Evolutionary conservation across 2,888 invertebrate genomes (phyloP).

Genomic region (Tribolium freemani): DNA sequence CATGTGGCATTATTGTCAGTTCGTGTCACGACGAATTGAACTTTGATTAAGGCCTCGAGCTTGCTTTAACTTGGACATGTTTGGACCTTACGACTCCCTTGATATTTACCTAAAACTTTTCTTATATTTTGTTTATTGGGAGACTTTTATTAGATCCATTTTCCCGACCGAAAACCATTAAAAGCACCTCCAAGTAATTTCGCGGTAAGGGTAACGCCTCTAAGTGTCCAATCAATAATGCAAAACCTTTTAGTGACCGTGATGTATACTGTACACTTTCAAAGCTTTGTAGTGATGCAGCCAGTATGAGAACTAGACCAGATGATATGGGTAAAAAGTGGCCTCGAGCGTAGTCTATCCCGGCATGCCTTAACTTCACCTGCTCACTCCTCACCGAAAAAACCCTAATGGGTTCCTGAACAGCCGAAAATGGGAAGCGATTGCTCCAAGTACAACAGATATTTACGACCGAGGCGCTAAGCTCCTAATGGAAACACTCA

Average conservation of each 20-base stretch:
- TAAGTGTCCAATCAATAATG: constrained; percentile 42
- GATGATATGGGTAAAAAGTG: constrained; percentile 59
- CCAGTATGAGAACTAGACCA: constrained; percentile 54
- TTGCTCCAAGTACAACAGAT: constrained; percentile 20
- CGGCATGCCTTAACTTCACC: constrained; percentile 60
- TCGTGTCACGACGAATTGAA: constrained; percentile 63
- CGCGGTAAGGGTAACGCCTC: constrained; percentile 17
- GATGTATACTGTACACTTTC: constrained; percentile 38
- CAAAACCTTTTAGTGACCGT: constrained; percentile 44
- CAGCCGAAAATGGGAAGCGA: constrained; percentile 36
- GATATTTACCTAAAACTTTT: constrained; percentile 60
- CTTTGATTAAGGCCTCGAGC: constrained; percentile 62
- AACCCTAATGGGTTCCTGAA: constrained; percentile 63
- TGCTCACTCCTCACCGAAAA: constrained; percentile 56
- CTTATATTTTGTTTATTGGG: constrained; percentile 52
- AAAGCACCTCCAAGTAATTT: constrained; percentile 31
- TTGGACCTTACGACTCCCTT: constrained; percentile 58
- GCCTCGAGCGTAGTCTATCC: constrained; percentile 55
- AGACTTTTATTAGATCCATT: constrained; percentile 36
- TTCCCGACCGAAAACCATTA: constrained; percentile 30
- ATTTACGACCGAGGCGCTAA: constrained; percentile 6
- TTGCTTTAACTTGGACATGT: constrained; percentile 56
- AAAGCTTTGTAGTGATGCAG: constrained; percentile 40
- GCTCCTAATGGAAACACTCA: not conserved
- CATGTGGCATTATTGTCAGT: constrained; percentile 63